These are phyloP conservation scores for Drosophila pandora DNA, from an alignment of 1,140 invertebrate species.

Conservation along the genomic window DNA sequence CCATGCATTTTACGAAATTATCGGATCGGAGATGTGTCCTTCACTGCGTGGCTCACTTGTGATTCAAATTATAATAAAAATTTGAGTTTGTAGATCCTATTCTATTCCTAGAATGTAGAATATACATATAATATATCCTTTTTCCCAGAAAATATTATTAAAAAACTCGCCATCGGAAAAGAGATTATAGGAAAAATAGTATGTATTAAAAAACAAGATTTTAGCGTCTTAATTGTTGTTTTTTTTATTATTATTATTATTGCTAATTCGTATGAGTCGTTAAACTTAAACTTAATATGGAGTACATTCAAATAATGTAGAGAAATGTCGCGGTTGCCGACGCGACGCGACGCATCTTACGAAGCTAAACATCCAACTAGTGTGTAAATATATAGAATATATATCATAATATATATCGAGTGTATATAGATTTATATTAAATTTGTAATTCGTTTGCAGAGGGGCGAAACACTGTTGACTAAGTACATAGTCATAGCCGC, in stretches of 20 bases:
- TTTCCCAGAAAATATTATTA: too few relatives aligned
- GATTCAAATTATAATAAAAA: too few relatives aligned
- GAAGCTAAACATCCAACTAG: constrained; percentile 77
- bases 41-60: too few relatives aligned
- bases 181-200: constrained; percentile 2
- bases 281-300: constrained; percentile 77
- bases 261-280: constrained; percentile 76
- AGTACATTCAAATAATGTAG: constrained; percentile 75
- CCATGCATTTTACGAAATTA: too few relatives aligned
- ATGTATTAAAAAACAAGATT: not conserved
- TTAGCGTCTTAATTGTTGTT: constrained; percentile 38
- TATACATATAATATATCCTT: too few relatives aligned
- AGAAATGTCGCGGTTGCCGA: constrained; percentile 42
- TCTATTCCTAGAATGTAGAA: too few relatives aligned
- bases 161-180: not conserved
- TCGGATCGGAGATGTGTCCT: too few relatives aligned
- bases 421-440: constrained; percentile 74
- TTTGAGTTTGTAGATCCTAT: too few relatives aligned
- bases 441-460: constrained; percentile 65
- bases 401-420: constrained; percentile 56
- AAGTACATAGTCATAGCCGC: constrained; percentile 37
- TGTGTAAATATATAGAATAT: constrained; percentile 73
- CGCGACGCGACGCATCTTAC: constrained; percentile 50
- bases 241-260: constrained; percentile 50
- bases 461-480: constrained; percentile 18